Conservation (phyloP, 2,888 invertebrate species). For the Leptogaster cylindrica region DNA sequence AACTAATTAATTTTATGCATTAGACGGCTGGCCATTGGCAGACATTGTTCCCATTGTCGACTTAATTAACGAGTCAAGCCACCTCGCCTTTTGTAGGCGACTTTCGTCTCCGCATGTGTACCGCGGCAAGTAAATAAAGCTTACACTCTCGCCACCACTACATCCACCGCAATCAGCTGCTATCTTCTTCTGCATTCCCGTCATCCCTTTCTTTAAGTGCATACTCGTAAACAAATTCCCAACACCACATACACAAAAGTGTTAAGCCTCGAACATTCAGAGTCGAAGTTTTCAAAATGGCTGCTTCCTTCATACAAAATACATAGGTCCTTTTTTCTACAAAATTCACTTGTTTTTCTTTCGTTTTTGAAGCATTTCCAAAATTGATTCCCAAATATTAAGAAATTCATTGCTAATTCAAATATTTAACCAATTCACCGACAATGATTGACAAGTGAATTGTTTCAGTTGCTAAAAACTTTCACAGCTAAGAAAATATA, state of each 20-base stretch:
- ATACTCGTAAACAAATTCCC: constrained; percentile 38
- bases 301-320: constrained; percentile 63
- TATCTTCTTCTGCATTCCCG: constrained; percentile 17
- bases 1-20: neutral
- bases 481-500: constrained; percentile 47
- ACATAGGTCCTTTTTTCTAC: constrained; percentile 50
- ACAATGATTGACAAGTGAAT: neutral
- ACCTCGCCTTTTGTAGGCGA: neutral
- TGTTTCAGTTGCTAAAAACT: neutral
- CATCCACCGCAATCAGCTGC: constrained; percentile 16
- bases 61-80: neutral
- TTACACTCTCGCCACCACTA: neutral
- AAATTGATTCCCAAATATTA: constrained; percentile 2
- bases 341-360: constrained; percentile 34
- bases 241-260: constrained; percentile 1
- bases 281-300: constrained; percentile 66
- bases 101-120: neutral
- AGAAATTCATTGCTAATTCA: neutral
- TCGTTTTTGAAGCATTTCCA: constrained; percentile 9
- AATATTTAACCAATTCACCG: neutral
- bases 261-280: constrained; percentile 58
- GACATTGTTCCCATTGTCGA: too few relatives aligned
- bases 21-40: neutral
- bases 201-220: constrained; percentile 15
- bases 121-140: constrained; percentile 15